phyloP scores from a whole-genome alignment of 23 tunicate genomes.

The Aplidium turbinatum region DNA sequence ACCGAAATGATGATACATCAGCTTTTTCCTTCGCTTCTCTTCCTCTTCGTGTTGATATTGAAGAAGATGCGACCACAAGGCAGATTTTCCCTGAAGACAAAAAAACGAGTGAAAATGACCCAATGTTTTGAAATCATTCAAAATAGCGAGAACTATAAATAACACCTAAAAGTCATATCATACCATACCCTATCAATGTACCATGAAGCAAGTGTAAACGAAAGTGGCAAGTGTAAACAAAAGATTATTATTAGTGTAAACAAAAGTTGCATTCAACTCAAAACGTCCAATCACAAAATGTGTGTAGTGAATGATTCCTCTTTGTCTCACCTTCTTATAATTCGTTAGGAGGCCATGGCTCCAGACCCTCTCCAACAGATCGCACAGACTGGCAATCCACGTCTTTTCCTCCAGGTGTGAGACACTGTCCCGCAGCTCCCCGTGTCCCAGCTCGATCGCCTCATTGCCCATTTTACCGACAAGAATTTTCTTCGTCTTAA shows the following conservation, averaged over 20 bases:
- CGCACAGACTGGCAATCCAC: slow-evolving; percentile 94
- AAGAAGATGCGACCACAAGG: slow-evolving; percentile 86
- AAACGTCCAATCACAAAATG: slow-evolving; percentile 4
- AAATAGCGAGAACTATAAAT: too few species aligned
- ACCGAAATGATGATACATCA: slow-evolving; percentile 19
- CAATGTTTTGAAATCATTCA: too few species aligned
- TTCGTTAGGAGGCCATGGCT: slow-evolving; percentile 82
- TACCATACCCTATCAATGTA: too few species aligned
- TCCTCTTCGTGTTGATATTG: slow-evolving; percentile 48
- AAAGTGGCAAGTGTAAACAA: too few species aligned
- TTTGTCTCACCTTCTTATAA: slow-evolving; percentile 43
- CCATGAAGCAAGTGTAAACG: too few species aligned
- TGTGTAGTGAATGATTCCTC: background rate
- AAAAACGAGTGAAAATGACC: too few species aligned
- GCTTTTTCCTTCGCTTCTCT: slow-evolving; percentile 22
- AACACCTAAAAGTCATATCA: too few species aligned
- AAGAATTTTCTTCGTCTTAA: slow-evolving; percentile 76
- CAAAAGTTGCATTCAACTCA: too few species aligned
- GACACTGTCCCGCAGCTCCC: slow-evolving; percentile 27
- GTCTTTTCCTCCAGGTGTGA: slow-evolving; percentile 86
- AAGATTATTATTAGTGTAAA: too few species aligned
- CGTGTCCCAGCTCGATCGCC: slow-evolving; percentile 77
- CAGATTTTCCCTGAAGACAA: slow-evolving; percentile 80
- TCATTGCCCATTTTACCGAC: slow-evolving; percentile 94
- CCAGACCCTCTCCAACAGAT: slow-evolving; percentile 90